Evolutionary conservation across 1,140 invertebrate genomes (phyloP).

Genomic region (Anastatus disparis): DNA sequence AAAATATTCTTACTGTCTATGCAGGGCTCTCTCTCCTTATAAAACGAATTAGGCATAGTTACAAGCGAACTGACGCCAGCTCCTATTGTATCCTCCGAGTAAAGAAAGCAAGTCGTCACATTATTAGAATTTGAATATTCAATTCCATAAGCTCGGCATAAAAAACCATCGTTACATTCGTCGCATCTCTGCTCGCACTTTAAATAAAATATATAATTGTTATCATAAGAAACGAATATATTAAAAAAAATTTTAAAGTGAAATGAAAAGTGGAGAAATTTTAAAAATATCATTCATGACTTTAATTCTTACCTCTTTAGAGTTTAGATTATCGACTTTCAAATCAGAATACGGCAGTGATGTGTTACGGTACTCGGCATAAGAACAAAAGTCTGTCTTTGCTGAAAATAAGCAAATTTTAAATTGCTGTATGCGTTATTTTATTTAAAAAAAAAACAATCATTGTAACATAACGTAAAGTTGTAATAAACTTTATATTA

Average conservation of each 20-base stretch:
- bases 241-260: not conserved
- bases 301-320: constrained; percentile 53
- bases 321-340: constrained; percentile 45
- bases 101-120: constrained; percentile 59
- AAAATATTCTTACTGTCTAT: constrained; percentile 64
- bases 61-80: constrained; percentile 61
- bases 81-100: constrained; percentile 64
- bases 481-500: too few relatives aligned
- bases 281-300: not conserved
- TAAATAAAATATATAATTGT: constrained; percentile 11
- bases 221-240: not conserved
- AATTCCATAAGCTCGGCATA: constrained; percentile 65
- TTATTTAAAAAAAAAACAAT: too few relatives aligned
- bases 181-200: constrained; percentile 69
- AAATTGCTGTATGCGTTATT: too few relatives aligned
- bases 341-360: constrained; percentile 62
- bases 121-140: constrained; percentile 44
- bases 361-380: constrained; percentile 58
- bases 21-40: constrained; percentile 68
- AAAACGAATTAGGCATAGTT: constrained; percentile 57
- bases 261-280: not conserved
- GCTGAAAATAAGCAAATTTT: constrained; percentile 52
- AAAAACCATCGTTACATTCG: constrained; percentile 62
- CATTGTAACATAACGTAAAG: too few relatives aligned
- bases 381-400: constrained; percentile 60